Evolutionary conservation across 2,113 vertebrate genomes (phyloP).

Genomic region (Lycaon pictus): DNA sequence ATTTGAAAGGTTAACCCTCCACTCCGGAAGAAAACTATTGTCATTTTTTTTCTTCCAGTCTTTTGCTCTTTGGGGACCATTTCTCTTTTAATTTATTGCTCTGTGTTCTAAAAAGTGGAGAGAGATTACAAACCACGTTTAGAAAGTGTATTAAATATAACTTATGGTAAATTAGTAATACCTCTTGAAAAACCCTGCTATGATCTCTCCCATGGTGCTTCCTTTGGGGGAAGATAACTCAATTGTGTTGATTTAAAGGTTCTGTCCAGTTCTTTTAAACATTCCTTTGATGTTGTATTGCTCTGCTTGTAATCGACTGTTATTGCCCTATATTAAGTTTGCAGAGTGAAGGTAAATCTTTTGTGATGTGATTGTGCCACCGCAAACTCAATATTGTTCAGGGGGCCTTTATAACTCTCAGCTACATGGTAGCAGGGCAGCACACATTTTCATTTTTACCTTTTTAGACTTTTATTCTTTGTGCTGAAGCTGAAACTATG

Average conservation of each 20-base stretch:
- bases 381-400: constrained; percentile 94
- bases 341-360: constrained; percentile 96
- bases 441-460: constrained; percentile 99
- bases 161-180: constrained; percentile 88
- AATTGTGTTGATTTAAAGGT: constrained; percentile 91
- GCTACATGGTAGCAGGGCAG: constrained; percentile 89
- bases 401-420: constrained; percentile 91
- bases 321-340: constrained; percentile 99
- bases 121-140: constrained; percentile 77
- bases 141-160: constrained; percentile 84
- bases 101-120: constrained; percentile 68
- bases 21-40: background rate
- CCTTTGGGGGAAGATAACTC: constrained; percentile 89
- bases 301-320: constrained; percentile 95
- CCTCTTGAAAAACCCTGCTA: constrained; percentile 88
- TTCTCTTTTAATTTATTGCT: constrained; percentile 80
- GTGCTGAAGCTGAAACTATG: constrained; percentile 81
- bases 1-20: constrained; percentile 8
- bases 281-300: constrained; percentile 89
- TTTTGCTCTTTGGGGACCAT: constrained; percentile 26
- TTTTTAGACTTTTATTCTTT: constrained; percentile 88
- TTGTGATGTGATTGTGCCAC: constrained; percentile 95
- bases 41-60: background rate
- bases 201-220: constrained; percentile 88
- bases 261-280: constrained; percentile 93